phyloP scores from a whole-genome alignment of 1,140 invertebrate genomes.

The Sinonovacula constricta region DNA sequence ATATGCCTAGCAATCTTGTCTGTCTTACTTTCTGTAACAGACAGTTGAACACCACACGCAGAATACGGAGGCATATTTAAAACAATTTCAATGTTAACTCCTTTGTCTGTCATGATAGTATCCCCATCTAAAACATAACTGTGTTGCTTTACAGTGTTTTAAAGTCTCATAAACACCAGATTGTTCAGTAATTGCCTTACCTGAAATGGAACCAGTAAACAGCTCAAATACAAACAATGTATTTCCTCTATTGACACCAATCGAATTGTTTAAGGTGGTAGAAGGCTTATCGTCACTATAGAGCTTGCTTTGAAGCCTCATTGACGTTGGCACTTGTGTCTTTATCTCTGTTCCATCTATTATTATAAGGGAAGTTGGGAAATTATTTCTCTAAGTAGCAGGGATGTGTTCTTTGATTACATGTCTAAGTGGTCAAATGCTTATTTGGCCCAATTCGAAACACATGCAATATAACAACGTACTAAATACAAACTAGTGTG shows the following conservation, averaged over 20 bases:
- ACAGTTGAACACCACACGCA: constrained; percentile 31
- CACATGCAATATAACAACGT: constrained; percentile 55
- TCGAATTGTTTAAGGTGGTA: constrained; percentile 55
- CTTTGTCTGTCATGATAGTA: constrained; percentile 46
- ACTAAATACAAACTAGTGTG: not conserved
- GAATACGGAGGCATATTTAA: constrained; percentile 38
- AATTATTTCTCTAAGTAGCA: constrained; percentile 35
- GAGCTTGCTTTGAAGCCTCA: constrained; percentile 43
- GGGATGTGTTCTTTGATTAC: constrained; percentile 40
- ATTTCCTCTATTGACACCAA: constrained; percentile 52
- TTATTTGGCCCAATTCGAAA: constrained; percentile 43
- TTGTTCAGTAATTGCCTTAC: constrained; percentile 51
- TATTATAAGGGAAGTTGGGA: constrained; percentile 40
- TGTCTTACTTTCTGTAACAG: constrained; percentile 14
- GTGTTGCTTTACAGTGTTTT: constrained; percentile 6
- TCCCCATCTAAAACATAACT: constrained; percentile 24
- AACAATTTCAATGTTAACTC: constrained; percentile 33
- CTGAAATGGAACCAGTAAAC: constrained; percentile 56
- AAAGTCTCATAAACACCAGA: constrained; percentile 31
- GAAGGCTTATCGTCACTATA: constrained; percentile 59
- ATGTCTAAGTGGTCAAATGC: constrained; percentile 45
- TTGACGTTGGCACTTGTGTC: constrained; percentile 28
- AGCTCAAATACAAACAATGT: constrained; percentile 51
- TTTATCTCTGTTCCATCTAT: constrained; percentile 55
- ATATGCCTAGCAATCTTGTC: too few species aligned